Base-by-base conservation (phyloP, 92 coral and sea anemone species). In the Phymanthus crucifer region DNA sequence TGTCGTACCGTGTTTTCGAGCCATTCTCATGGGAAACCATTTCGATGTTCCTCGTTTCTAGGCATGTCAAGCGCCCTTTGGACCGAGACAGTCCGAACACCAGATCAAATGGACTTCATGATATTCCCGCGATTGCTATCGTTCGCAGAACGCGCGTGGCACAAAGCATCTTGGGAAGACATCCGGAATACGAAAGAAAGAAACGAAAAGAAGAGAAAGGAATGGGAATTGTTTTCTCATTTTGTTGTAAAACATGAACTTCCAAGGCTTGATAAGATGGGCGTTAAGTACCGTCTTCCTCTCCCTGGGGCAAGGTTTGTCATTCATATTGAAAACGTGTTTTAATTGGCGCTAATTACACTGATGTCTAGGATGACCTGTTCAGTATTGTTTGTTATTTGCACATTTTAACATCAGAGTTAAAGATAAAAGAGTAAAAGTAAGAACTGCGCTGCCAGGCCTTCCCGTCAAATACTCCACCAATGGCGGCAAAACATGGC, bases 111-210 rank as follows among this genome's bases (percentile, higher is more conserved):
- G 82, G 65, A 83, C 78, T 37, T n/a, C 75, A 89, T 92, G 93
- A 71, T 87, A 19, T 92, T 92, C 56, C 97, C 97, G 31, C 87
- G 97, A 16, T 82, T 92, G 37, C 84, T 92, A 17, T 89, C 97
- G 0, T 18, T 92, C 64, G 97, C 97, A 19, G 97, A 92, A 38
- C 90, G 97, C 27, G 91, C 93, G 24, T 92, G 97, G 97, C 97
- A 84, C 78, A 89, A 90, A 71, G 92, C 94, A 84, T 29, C 91
- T 6, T 91, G 92, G 90, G 97, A 92, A 40, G 78, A 27, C n/a
- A 81, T 73, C 5, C 36, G 13, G 3, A 74, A 86, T 33, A 68
- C 18, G 52, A 48, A 1, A 1, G 66, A 56, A 56, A 74, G 83
- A 37, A 76, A 90, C 6, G 80, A 70, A 23, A 74, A 65, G 33